Evolutionary conservation across 1,140 invertebrate species (phyloP), one percentile per base, ranked within the genome.

Genomic region (Telenomus remus): DNA sequence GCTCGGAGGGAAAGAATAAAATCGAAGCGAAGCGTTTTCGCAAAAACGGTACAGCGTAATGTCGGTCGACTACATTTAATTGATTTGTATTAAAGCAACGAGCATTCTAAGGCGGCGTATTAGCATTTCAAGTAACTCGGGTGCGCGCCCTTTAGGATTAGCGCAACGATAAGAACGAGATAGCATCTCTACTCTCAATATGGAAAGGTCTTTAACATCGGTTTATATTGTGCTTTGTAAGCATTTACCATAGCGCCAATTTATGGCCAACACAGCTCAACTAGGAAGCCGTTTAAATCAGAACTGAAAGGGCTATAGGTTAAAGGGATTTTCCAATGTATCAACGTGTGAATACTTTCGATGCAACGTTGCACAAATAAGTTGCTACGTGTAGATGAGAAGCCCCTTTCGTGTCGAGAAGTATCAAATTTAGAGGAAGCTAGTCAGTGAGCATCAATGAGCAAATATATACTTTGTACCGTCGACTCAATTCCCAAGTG

Each of bases 241-340:
- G 65, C 60, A 61, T 68, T 71, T 73, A 70, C 70, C 71, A 66
- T 78, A 68, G 55, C 66, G 49, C 48, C 76, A 70, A 78, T 78
- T 78, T 78, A 78, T 78, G 70, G 70, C 51, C 65, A 72, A 68
- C 63, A 35, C 60, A 57, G 57, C 69, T 63, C 61, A 73, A 78
- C 76, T 78, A 78, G 70, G 76, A 78, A 78, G 76, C 76, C 76
- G 65, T 73, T 78, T 70, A 70, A 78, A 78, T 78, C 76, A 74
- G 70, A 78, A 74, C 65, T 69, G 76, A 70, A 64, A 73, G 70
- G 76, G 69, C 55, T 68, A 78, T 73, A 73, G 76, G 76, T 74
- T 73, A 78, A 78, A 78, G 76, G 76, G 69, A 74, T 78, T 78
- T 78, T 74, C 65, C 70, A 73, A 66, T 70, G 70, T 74, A 70